Percentiles rank a stretch among this genome's conserved stretches.
Conservation (phyloP, 2,113 vertebrate genomes). For the Rhagologus leucostigma region DNA sequence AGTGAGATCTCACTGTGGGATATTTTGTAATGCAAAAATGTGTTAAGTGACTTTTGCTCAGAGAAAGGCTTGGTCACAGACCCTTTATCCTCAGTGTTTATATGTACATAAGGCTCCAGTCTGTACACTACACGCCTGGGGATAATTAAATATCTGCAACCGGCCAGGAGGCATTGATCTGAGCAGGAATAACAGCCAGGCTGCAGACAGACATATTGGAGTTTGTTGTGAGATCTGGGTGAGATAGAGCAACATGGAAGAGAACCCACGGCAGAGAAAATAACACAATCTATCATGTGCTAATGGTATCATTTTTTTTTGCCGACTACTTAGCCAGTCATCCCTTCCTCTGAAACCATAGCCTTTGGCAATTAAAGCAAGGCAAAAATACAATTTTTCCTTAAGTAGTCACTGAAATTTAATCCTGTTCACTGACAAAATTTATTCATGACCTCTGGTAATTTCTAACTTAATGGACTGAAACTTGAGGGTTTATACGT, state of each 20-base stretch:
- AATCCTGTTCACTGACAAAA: background rate
- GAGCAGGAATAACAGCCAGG: background rate
- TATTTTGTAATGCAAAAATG: constrained; percentile 53
- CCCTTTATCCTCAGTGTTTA: background rate
- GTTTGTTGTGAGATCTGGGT: background rate
- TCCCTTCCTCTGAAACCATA: background rate
- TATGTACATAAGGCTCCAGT: background rate
- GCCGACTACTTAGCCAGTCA: background rate
- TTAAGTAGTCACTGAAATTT: constrained; percentile 22
- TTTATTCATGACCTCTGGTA: background rate
- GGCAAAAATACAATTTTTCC: constrained; percentile 1
- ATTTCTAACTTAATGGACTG: constrained; percentile 24
- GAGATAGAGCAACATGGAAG: background rate
- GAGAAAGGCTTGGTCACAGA: constrained; percentile 33
- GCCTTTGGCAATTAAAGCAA: constrained; percentile 10
- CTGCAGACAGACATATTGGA: background rate
- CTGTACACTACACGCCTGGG: background rate
- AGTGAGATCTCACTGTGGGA: constrained; percentile 33
- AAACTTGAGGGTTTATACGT: background rate
- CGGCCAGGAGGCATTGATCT: constrained; percentile 3
- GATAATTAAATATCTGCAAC: background rate
- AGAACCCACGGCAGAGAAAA: background rate
- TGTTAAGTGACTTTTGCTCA: constrained; percentile 53
- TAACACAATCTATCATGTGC: background rate
- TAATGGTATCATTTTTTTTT: background rate